Conservation (phyloP, 2,888 invertebrate genomes). For the Vesta saturnalis region DNA sequence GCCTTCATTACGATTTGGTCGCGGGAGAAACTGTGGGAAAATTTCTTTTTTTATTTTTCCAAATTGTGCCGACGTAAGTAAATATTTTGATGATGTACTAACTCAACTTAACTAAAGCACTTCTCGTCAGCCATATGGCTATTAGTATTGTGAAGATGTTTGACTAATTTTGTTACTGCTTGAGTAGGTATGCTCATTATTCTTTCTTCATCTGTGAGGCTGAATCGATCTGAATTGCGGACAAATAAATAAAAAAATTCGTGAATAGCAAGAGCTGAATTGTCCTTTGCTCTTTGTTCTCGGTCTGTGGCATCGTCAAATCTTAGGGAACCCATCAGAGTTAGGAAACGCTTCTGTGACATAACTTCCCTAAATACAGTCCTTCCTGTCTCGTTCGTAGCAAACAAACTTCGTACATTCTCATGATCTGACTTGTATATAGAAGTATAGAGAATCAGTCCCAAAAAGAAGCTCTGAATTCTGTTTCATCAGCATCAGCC, state of each 20-base stretch:
- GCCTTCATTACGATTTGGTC: no score
- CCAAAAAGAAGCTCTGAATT: conserved; percentile 8
- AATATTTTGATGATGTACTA: not conserved
- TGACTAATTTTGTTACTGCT: conserved; percentile 7
- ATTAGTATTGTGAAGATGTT: not conserved
- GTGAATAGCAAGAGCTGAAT: not conserved
- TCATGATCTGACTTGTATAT: conserved; percentile 7
- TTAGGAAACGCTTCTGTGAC: conserved; percentile 4
- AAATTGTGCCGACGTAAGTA: not conserved
- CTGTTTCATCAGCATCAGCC: not conserved
- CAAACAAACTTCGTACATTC: conserved; percentile 4
- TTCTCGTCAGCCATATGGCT: not conserved
- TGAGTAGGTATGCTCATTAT: conserved; percentile 3
- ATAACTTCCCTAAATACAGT: no score
- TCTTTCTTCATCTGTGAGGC: not conserved
- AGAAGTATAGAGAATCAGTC: conserved; percentile 4
- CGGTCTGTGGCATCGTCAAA: conserved; percentile 9
- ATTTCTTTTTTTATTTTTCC: not conserved
- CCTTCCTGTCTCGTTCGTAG: not conserved
- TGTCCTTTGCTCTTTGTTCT: no score
- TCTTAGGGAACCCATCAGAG: not conserved
- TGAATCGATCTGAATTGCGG: not conserved
- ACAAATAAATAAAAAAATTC: conserved; percentile 9
- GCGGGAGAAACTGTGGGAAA: no score
- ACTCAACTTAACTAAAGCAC: not conserved